Percentiles rank a stretch among this genome's conserved stretches.
phyloP scores from a whole-genome alignment of 92 coral and sea anemone species.

The Parazoanthus atlanticus region DNA sequence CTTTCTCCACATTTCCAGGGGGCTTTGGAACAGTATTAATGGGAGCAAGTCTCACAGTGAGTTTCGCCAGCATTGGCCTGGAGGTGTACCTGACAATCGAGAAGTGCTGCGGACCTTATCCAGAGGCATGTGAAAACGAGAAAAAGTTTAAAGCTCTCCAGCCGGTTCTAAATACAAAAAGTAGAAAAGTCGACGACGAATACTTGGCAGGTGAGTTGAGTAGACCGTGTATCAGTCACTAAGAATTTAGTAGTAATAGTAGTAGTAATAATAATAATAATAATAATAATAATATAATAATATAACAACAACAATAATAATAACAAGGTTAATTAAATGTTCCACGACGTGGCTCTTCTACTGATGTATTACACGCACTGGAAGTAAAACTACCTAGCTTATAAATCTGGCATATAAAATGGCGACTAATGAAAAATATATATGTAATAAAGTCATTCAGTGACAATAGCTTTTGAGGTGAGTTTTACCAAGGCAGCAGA shows the following conservation, averaged over 20 bases:
- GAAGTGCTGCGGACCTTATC: neutral
- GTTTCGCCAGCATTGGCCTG: neutral
- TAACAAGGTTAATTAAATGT: neutral
- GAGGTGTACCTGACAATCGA: neutral
- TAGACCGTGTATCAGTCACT: no score
- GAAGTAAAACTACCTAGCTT: no score
- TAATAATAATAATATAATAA: neutral
- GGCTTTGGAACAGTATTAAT: neutral
- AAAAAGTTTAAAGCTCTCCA: neutral
- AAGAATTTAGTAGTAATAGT: no score
- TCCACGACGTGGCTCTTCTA: no score
- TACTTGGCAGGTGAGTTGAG: conserved; percentile 12
- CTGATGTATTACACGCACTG: no score
- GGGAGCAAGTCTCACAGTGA: neutral
- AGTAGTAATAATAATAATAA: neutral
- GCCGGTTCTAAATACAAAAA: neutral
- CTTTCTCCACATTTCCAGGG: conserved; percentile 9
- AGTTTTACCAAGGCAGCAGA: no score
- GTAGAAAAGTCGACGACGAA: neutral
- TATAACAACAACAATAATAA: neutral
- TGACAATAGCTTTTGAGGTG: no score
- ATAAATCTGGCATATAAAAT: no score
- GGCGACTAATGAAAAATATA: no score
- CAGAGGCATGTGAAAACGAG: neutral
- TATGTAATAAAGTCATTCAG: no score